These are phyloP conservation scores for Amyelois transitella DNA, from an alignment of 1,140 invertebrate species.

Conservation along the genomic window DNA sequence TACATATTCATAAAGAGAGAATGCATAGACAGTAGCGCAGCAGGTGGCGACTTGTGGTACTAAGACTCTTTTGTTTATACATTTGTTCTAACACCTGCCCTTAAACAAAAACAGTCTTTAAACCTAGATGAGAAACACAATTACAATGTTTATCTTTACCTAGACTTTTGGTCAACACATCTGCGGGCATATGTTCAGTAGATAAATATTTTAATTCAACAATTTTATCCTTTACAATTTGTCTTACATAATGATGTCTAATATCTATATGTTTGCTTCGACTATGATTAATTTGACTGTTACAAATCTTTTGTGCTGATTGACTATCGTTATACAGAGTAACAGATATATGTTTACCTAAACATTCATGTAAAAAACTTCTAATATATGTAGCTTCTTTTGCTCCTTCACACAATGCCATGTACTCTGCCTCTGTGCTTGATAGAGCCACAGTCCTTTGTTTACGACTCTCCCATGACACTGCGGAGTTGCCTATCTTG, in stretches of 20 bases:
- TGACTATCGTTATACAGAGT: constrained; percentile 14
- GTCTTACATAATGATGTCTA: constrained; percentile 14
- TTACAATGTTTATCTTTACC: too few species aligned
- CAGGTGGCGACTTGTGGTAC: too few species aligned
- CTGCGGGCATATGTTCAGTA: constrained; percentile 10
- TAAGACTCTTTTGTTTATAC: too few species aligned
- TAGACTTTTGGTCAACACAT: constrained; percentile 14
- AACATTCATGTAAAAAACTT: neutral
- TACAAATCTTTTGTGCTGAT: constrained; percentile 8
- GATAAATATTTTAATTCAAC: constrained; percentile 9
- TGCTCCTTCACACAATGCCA: too few species aligned
- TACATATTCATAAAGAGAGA: too few species aligned
- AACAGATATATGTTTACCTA: neutral
- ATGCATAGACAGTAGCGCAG: too few species aligned
- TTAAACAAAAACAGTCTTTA: too few species aligned
- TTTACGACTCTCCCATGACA: neutral
- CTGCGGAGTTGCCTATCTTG: neutral
- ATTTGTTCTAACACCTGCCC: too few species aligned
- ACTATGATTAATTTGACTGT: constrained; percentile 7
- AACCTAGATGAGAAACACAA: too few species aligned
- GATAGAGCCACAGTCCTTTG: too few species aligned
- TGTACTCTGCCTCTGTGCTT: too few species aligned
- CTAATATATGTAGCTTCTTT: too few species aligned
- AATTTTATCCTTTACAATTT: neutral
- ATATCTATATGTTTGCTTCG: constrained; percentile 18